Conservation (phyloP, 2,888 invertebrate species). For the Drosophila meridionalis region DNA sequence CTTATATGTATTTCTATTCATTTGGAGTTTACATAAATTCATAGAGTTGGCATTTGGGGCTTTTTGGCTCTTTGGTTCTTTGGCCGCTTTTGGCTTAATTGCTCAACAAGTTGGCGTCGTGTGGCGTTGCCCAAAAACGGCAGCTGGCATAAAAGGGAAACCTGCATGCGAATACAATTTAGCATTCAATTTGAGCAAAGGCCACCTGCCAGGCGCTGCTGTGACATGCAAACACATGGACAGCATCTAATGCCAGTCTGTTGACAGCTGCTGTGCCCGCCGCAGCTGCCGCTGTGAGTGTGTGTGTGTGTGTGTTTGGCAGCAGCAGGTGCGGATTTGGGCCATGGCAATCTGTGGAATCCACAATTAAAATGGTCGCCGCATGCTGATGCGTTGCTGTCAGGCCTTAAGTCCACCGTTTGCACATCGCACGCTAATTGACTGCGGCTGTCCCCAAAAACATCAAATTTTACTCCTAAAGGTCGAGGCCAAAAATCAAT, state of each 20-base stretch:
- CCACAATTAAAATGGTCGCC: conserved; percentile 47
- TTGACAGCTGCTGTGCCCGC: conserved; percentile 22
- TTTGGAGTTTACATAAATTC: conserved; percentile 58
- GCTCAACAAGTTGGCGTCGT: conserved; percentile 75
- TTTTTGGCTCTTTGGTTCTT: conserved; percentile 21
- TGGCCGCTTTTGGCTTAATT: conserved; percentile 60
- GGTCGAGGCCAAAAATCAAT: conserved; percentile 53
- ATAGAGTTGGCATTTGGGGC: conserved; percentile 45
- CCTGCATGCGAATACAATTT: conserved; percentile 37
- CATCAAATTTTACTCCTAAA: conserved; percentile 13
- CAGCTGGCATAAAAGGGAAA: conserved; percentile 5
- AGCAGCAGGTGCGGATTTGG: conserved; percentile 38
- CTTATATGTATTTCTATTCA: conserved; percentile 35
- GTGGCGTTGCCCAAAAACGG: conserved; percentile 33
- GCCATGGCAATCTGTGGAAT: conserved; percentile 18
- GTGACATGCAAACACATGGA: conserved; percentile 37
- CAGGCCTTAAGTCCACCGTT: conserved; percentile 38
- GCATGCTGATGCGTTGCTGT: conserved; percentile 29
- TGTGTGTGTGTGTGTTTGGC: conserved; percentile 5
- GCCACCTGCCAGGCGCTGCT: conserved; percentile 46
- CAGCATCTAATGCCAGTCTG: conserved; percentile 29
- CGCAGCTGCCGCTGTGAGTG: background rate
- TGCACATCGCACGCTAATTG: conserved; percentile 38
- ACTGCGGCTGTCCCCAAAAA: conserved; percentile 7
- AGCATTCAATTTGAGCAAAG: conserved; percentile 41